Evolutionary conservation across 2,888 invertebrate species (phyloP).

Genomic region (Orthosia cruda): DNA sequence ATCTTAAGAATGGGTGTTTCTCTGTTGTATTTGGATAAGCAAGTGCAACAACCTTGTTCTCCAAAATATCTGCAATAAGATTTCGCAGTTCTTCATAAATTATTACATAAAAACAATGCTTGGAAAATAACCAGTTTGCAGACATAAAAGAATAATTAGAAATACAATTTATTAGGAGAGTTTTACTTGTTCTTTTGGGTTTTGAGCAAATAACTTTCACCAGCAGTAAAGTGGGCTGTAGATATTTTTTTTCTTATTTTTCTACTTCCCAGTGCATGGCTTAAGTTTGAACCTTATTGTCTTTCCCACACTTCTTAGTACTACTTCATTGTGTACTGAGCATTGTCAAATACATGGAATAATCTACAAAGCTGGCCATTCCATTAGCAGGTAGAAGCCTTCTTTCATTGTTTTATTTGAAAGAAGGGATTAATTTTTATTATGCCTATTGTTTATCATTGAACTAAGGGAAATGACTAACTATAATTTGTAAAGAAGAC

Average conservation of each 20-base stretch:
- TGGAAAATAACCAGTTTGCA: conserved; percentile 15
- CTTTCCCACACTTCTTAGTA: conserved; percentile 51
- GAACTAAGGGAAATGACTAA: background rate
- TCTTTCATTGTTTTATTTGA: background rate
- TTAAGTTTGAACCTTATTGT: conserved; percentile 42
- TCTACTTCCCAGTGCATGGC: conserved; percentile 29
- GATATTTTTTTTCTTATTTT: conserved; percentile 23
- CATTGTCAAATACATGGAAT: conserved; percentile 49
- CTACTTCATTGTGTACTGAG: conserved; percentile 38
- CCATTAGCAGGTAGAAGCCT: background rate
- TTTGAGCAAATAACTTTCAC: conserved; percentile 57
- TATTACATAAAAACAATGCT: conserved; percentile 42
- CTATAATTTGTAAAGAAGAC: background rate
- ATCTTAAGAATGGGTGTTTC: background rate
- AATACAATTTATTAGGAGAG: conserved; percentile 36
- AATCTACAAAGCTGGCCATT: conserved; percentile 39
- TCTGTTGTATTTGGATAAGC: background rate
- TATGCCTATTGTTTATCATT: background rate
- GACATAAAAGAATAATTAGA: conserved; percentile 38
- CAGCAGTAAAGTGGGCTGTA: conserved; percentile 38
- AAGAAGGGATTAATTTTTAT: background rate
- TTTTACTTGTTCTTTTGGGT: conserved; percentile 40
- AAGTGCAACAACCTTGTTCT: conserved; percentile 14
- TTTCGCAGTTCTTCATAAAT: conserved; percentile 13
- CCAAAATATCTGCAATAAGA: conserved; percentile 9